Base-by-base conservation (phyloP, 1,140 invertebrate species). In the Papilio polytes region DNA sequence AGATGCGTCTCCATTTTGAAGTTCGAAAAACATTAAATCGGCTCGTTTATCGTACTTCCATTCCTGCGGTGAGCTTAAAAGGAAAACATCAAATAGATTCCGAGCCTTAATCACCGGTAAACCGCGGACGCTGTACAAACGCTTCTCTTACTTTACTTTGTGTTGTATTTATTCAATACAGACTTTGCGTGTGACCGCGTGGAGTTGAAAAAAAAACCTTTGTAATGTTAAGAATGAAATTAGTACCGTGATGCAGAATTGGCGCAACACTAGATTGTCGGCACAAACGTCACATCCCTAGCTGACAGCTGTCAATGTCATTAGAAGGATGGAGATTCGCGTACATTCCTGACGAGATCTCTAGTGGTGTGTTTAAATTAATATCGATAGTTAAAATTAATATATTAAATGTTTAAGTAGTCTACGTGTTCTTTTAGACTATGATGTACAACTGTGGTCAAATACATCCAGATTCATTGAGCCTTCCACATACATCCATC, bases 51-150 rank as follows among this genome's bases (percentile, higher is more conserved):
- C 74, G 74, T 48, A 12, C 74, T 31, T 46, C 20, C 41, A 51
- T 76, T 76, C 46, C 74, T 46, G 44, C 74, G 46, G 74, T 31
- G 20, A 51, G 20, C 20, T 48, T 51, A 51, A 76, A 76, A 76
- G 46, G 74, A 76, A 76, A 76, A 76, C 74, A 76, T 76, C 74
- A 76, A 76, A 76, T 76, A 26, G 74, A 76, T 76, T 76, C 74
- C n/a, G 13, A 48, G 3, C n/a, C 44, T 76, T 76, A 76, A 76
- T 76, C 74, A 51, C 20, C 20, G 72, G 74, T 76, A 76, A 76
- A 76, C 74, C 72, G 31, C 26, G 15, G n/a, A 41, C 73, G 48
- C 74, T 76, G 26, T 73, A 44, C 44, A 74, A 76, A 76, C 44
- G 44, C 46, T 76, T 51, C 46, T 13, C 46, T 74, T 74, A 12